Base-by-base conservation (phyloP, 1,140 invertebrate species). In the Semibalanus balanoides region DNA sequence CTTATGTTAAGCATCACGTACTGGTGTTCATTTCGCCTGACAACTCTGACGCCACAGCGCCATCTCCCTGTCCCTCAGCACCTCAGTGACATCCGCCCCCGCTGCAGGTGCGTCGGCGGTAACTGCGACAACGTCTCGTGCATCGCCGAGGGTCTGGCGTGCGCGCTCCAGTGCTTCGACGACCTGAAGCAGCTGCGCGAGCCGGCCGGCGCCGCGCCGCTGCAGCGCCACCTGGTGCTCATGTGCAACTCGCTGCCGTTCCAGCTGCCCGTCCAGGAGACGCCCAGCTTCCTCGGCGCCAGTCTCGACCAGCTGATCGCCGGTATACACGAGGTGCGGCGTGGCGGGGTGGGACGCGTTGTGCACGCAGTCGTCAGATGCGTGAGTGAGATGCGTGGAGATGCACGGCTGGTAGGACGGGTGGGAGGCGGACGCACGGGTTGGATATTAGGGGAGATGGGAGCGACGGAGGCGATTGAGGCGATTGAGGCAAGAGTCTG, bases 211-310 rank as follows among this genome's bases (percentile, higher is more conserved):
- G 27, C 73, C 72, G 76, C 79, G 72, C 82, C 82, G 78, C 81
- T 86, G 19, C 88, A 91, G 80, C 89, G 89, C 75, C 93, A 97
- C 84, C 94, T 94, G 80, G 90, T 98, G 76, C 84, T 97, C 17
- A 87, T 97, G 30, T 96, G 93, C 82, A 96, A 95, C 83, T 96
- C 94, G n/a, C 91, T 93, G 14, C 94, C 94, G 0, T 97, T 97
- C 83, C 88, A 90, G 74, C 88, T 94, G 77, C 90, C 91, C 30
- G 92, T 93, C 30, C 89, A 89, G 82, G 94, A 97, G 83, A 89
- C 89, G 78, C 80, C 80, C 80, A 85, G 87, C 31, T 94, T 90
- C 85, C 84, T 87, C 77, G 90, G 92, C 71, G 87, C 90, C 80
- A 88, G 87, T 64, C 86, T 89, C 74, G 93, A 95, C 75, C 90